Conservation (phyloP, 2,113 vertebrate genomes). For the Paramisgurnus dabryanus region DNA sequence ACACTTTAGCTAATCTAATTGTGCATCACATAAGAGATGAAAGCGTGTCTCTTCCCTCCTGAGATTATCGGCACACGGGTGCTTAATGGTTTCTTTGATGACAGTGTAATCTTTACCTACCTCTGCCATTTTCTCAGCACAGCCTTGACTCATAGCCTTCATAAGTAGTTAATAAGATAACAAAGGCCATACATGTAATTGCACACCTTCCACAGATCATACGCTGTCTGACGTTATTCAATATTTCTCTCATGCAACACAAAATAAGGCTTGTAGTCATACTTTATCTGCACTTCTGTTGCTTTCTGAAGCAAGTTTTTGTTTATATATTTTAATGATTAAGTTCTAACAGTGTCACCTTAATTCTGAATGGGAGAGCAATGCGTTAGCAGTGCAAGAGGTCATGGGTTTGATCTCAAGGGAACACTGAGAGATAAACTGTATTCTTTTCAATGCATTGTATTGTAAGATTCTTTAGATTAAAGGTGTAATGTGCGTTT, state of each 20-base stretch:
- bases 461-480: no score
- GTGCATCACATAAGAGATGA: slow-evolving; percentile 21
- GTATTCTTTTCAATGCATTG: no score
- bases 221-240: background rate
- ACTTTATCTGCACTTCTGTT: background rate
- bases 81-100: slow-evolving; percentile 33
- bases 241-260: background rate
- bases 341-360: no score
- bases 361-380: no score
- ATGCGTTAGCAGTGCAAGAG: no score
- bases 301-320: background rate
- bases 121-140: background rate
- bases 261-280: background rate
- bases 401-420: no score
- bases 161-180: slow-evolving; percentile 27
- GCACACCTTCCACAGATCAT: slow-evolving; percentile 10
- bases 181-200: slow-evolving; percentile 26
- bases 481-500: no score
- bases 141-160: slow-evolving; percentile 30
- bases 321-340: no score
- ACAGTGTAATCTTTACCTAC: slow-evolving; percentile 27
- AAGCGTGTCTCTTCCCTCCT: slow-evolving; percentile 17
- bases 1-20: slow-evolving; percentile 25
- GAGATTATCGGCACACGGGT: slow-evolving; percentile 27
- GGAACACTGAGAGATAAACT: no score